Conservation (phyloP, 2,797 vertebrate genomes). For the Phoeniculus purpureus region DNA sequence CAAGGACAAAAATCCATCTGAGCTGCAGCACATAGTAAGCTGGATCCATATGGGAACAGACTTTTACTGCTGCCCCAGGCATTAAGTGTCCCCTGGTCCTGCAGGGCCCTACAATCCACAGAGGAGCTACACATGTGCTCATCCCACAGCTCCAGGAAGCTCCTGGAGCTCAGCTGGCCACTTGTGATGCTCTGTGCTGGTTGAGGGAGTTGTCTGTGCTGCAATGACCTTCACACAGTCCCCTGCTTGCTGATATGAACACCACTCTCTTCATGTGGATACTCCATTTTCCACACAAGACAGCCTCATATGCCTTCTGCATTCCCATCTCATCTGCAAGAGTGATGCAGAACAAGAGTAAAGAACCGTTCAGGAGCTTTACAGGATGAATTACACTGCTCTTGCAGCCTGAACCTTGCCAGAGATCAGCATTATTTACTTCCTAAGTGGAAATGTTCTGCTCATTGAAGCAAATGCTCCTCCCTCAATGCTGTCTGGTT, state of each 20-base stretch:
- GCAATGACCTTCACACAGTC: neutral
- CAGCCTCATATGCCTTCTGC: neutral
- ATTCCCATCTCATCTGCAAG: neutral
- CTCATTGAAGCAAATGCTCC: constrained; percentile 14
- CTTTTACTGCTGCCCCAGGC: neutral
- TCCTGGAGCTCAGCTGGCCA: neutral
- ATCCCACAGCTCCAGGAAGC: neutral
- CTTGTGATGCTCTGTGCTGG: neutral
- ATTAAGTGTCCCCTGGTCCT: neutral
- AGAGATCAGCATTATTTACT: constrained; percentile 12
- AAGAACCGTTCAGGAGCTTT: neutral
- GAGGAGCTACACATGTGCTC: neutral
- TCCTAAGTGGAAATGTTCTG: constrained; percentile 22
- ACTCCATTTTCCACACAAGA: neutral
- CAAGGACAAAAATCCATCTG: neutral
- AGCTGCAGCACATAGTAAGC: neutral
- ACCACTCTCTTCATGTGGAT: accelerated
- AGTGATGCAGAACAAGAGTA: neutral
- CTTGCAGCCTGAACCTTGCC: neutral
- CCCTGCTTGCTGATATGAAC: neutral
- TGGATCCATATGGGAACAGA: neutral
- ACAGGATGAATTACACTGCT: neutral
- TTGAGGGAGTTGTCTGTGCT: neutral
- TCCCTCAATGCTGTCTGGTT: neutral
- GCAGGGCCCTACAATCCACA: neutral